A percentile compares a stretch with the other conserved stretches of the same genome.
phyloP scores from a whole-genome alignment of 2,888 invertebrate genomes.

The Drosophila siamana region DNA sequence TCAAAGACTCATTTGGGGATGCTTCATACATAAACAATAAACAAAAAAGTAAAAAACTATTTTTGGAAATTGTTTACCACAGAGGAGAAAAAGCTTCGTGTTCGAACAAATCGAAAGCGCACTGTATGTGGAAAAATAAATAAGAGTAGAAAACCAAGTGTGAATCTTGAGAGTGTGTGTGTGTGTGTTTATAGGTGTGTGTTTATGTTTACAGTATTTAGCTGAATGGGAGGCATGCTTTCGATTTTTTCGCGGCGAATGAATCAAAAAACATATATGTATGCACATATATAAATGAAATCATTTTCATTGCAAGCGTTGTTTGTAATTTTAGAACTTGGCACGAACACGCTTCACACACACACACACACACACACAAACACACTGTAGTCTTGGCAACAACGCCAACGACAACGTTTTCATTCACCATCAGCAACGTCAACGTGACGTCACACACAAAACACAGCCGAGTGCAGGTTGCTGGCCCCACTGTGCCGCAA shows the following conservation, averaged over 20 bases:
- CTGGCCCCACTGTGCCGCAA: constrained; percentile 68
- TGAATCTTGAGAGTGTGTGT: background rate
- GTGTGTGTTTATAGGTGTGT: background rate
- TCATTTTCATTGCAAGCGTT: constrained; percentile 44
- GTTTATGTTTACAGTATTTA: constrained; percentile 21
- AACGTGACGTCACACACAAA: constrained; percentile 13
- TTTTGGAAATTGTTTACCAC: constrained; percentile 29
- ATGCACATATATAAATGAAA: constrained; percentile 37
- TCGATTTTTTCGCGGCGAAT: constrained; percentile 65
- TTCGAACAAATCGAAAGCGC: constrained; percentile 23
- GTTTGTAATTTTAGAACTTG: constrained; percentile 78
- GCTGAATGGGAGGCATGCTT: constrained; percentile 41
- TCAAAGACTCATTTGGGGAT: constrained; percentile 77
- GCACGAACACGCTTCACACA: constrained; percentile 50
- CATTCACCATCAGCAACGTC: constrained; percentile 43
- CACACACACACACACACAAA: background rate
- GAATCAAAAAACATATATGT: constrained; percentile 33
- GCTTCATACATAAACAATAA: background rate
- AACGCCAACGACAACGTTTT: constrained; percentile 50
- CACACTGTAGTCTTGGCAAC: constrained; percentile 18
- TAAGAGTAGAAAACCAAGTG: background rate
- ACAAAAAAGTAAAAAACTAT: constrained; percentile 10
- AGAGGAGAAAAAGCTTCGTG: constrained; percentile 10
- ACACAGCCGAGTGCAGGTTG: constrained; percentile 55
- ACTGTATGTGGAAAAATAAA: constrained; percentile 12